Percentiles rank a stretch among this genome's conserved stretches.
Evolutionary conservation across 2,113 vertebrate species (phyloP).

Genomic region (Peromyscus leucopus): DNA sequence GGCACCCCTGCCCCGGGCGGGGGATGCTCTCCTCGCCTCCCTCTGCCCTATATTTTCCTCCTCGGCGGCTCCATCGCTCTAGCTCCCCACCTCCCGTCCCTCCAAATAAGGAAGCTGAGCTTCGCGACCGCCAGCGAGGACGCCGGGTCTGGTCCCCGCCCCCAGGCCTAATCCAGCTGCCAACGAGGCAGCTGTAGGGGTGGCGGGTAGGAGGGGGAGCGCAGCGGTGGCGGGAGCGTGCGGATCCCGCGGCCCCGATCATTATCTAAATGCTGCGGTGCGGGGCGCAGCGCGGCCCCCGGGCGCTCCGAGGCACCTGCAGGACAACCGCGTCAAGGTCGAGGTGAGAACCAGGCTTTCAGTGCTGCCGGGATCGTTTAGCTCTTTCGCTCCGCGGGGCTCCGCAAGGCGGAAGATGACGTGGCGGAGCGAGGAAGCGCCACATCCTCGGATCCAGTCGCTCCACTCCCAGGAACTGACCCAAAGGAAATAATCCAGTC

Average conservation of each 20-base stretch:
- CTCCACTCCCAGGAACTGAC: neutral
- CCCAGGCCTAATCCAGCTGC: neutral
- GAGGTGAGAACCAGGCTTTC: neutral
- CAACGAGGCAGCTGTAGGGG: neutral
- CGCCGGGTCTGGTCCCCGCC: neutral
- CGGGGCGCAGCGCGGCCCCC: too few relatives aligned
- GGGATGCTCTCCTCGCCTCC: neutral
- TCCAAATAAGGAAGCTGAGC: slow-evolving; percentile 52
- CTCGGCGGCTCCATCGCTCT: neutral
- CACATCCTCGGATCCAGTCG: neutral
- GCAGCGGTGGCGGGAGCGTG: neutral
- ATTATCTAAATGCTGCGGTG: neutral
- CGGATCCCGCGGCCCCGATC: too few relatives aligned
- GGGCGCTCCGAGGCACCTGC: neutral
- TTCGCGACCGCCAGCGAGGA: accelerated
- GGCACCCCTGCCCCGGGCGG: too few relatives aligned
- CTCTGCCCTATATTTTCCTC: neutral
- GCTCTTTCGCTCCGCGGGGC: neutral
- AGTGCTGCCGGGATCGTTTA: neutral
- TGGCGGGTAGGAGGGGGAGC: neutral
- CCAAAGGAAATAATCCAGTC: slow-evolving; percentile 50
- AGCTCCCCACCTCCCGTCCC: neutral
- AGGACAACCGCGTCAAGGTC: neutral
- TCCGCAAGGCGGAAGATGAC: slow-evolving; percentile 43
- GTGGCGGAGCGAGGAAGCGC: slow-evolving; percentile 37